phyloP scores from a whole-genome alignment of 1,140 invertebrate species.

The Halotydeus destructor region DNA sequence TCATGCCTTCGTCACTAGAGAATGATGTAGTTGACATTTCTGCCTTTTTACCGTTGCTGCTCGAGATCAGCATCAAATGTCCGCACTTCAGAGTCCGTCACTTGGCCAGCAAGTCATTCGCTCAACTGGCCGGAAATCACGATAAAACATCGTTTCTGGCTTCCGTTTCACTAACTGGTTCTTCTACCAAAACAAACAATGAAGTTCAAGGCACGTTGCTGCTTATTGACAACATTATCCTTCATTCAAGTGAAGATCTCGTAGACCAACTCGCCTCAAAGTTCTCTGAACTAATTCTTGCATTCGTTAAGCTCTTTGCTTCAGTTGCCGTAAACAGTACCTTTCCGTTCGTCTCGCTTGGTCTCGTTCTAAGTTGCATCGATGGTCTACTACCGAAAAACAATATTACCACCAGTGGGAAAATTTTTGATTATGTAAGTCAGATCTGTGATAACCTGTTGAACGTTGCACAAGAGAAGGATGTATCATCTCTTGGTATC shows the following conservation, averaged over 20 bases:
- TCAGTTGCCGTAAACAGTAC: background rate
- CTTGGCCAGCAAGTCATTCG: constrained; percentile 40
- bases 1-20: constrained; percentile 50
- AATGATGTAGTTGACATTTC: constrained; percentile 38
- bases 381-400: background rate
- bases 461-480: no score
- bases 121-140: constrained; percentile 30
- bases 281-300: background rate
- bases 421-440: no score
- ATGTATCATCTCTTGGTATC: no score
- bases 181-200: background rate
- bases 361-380: background rate
- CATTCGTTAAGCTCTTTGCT: background rate
- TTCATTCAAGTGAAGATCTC: background rate
- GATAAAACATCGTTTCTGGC: background rate
- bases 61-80: constrained; percentile 30
- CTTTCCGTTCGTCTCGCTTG: background rate
- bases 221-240: background rate
- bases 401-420: background rate
- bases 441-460: no score
- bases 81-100: constrained; percentile 38
- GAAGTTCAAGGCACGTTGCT: background rate
- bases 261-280: background rate
- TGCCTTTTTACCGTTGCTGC: constrained; percentile 24
- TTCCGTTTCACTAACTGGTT: background rate